phyloP scores from a whole-genome alignment of 2,888 invertebrate genomes.

The Microctonus brassicae region DNA sequence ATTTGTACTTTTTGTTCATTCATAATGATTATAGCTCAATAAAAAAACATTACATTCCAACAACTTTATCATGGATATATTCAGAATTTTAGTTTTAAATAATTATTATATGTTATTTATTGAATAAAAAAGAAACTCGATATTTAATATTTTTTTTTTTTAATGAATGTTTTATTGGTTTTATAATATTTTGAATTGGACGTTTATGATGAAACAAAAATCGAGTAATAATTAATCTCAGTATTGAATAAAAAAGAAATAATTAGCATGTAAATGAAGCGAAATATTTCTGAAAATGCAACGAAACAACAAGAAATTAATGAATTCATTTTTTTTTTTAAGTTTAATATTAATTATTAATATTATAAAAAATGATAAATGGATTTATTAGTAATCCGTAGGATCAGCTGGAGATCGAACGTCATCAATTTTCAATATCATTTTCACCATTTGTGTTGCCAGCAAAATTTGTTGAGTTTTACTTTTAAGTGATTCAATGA shows the following conservation, averaged over 20 bases:
- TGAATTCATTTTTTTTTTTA: background rate
- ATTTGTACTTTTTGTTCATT: slow-evolving; percentile 6
- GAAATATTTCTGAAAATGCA: background rate
- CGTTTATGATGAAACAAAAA: background rate
- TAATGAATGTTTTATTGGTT: background rate
- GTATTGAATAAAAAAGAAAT: background rate
- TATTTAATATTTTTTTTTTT: slow-evolving; percentile 28
- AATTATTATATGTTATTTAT: too few species aligned
- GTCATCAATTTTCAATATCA: slow-evolving; percentile 99
- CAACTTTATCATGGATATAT: background rate
- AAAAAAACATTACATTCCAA: background rate
- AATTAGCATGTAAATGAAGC: background rate
- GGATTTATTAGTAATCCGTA: slow-evolving; percentile 41
- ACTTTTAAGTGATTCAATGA: slow-evolving; percentile 96
- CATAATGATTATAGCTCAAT: background rate
- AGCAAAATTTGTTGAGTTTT: slow-evolving; percentile 97
- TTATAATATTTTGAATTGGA: background rate
- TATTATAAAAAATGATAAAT: slow-evolving; percentile 30
- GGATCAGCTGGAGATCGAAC: slow-evolving; percentile 76
- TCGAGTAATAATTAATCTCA: too few species aligned
- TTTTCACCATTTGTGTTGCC: slow-evolving; percentile 98
- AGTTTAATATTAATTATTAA: slow-evolving; percentile 15
- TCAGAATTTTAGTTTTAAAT: too few species aligned
- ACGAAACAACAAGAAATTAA: background rate
- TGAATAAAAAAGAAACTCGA: background rate